phyloP scores from a whole-genome alignment of 92 coral and sea anemone genomes.

The Galaxea fascicularis region DNA sequence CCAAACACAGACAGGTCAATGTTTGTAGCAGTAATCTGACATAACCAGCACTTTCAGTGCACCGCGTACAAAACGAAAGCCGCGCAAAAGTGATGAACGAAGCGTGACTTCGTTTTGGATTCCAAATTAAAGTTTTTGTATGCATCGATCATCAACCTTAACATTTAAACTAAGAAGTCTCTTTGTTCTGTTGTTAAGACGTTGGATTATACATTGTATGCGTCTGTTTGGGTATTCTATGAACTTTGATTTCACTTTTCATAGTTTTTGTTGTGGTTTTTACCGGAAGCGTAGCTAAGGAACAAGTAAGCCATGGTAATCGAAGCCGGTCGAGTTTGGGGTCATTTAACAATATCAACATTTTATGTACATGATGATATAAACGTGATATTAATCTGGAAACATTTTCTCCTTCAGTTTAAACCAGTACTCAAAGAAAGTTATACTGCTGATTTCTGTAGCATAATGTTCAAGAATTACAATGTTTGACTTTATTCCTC shows the following conservation, averaged over 20 bases:
- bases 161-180: not conserved
- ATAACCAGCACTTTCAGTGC: too few relatives aligned
- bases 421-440: not conserved
- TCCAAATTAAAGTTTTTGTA: not conserved
- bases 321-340: not conserved
- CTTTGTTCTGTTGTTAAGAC: not conserved
- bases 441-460: too few relatives aligned
- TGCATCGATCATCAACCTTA: not conserved
- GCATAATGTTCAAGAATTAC: too few relatives aligned
- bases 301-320: not conserved
- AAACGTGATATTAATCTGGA: not conserved
- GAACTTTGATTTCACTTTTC: not conserved
- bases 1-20: not conserved
- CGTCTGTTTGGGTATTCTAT: not conserved
- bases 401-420: not conserved
- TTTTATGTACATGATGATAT: too few relatives aligned
- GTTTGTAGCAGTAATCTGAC: not conserved
- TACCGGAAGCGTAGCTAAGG: slow-evolving; percentile 21
- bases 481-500: too few relatives aligned
- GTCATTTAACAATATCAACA: not conserved
- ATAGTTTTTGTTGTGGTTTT: slow-evolving; percentile 1
- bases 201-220: not conserved
- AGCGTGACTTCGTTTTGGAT: not conserved
- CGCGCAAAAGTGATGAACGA: too few relatives aligned
- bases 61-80: too few relatives aligned